Evolutionary conservation across 2,797 vertebrate species (phyloP), one percentile per base, ranked within the genome.

Genomic region (Balearica regulorum): DNA sequence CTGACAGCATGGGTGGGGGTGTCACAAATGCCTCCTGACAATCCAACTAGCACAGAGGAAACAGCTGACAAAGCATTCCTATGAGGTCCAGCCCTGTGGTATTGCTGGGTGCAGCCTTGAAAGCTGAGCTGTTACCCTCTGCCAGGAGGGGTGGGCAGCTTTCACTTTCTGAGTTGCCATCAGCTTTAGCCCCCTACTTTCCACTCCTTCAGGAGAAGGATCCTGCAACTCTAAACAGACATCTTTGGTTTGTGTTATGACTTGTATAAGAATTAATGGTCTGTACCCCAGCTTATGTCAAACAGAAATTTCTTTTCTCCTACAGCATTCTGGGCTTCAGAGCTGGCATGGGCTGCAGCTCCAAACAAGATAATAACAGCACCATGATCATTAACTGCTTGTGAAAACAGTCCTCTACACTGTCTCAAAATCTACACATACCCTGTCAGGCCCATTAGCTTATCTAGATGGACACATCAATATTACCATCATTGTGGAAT

Each of bases 401-500:
- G 13, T 68, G 43, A 54, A 72, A 83, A 16, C 3, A 10, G 41
- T 39, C 58, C 48, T 79, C 53, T 43, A 1, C 1, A 0, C 35
- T 77, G 61, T 7, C 54, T 73, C 72, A 71, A 57, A 79, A 57
- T 8, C 39, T 33, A 16, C 25, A 49, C 9, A 15, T 0, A 18
- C 2, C 10, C 60, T 61, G 12, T 13, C 53, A 76, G 68, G 18
- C 28, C 9, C 46, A 35, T 44, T n/a, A 25, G 26, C 6, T 94
- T 53, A 64, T 80, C 11, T 65, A 53, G 28, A 24, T 43, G 44
- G 41, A 44, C 33, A 20, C 9, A 44, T 9, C 61, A 82, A 13
- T 3, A 72, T 97, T 98, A 99, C 99, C 99, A 98, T 98, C 91
- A 99, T 98, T 20, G 98, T 93, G 15, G 99, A 98, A 95, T 99